Evolutionary conservation across 2,113 vertebrate genomes (phyloP), one percentile per base, ranked within the genome.

Genomic region (Apistogramma diplotaenia): DNA sequence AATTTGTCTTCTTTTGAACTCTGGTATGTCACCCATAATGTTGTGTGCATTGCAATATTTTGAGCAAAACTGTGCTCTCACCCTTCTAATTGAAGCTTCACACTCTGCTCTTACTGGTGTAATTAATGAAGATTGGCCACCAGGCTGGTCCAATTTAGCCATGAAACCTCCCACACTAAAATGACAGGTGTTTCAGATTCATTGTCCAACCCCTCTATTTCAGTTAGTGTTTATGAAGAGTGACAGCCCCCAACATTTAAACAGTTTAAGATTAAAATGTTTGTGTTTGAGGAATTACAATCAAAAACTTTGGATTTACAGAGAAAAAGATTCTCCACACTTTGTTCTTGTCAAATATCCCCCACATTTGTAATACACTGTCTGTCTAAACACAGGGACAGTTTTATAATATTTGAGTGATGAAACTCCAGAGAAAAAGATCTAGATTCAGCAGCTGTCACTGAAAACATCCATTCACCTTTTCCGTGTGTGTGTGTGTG

Each of bases 381-480:
- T 56, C 46, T 2, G 16, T 70, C 40, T 29, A 27, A 60, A 81
- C 62, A 25, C 6, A 23, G n/a, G 10, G 58, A 80, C 85, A 60
- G 29, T 54, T 74, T 74, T 19, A 59, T 59, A 74, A 84, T 46
- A 49, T 54, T 19, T 67, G 65, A 84, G 55, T 13, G 59, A 78
- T 62, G 60, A 75, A 46, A 77, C 60, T 54, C 35, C 35, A 31
- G 49, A 82, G 35, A 74, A 74, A 76, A 74, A 76, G 51, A 87
- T 75, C 83, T 65, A 55, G 62, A 87, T 75, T 82, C 87, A 83
- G 40, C 11, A 51, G 73, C 80, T 40, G 86, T 71, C 76, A 67
- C 76, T 15, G 54, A 82, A 86, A 73, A 82, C 49, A 58, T 72
- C 74, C 56, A 73, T 79, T 79, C 83, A 85, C 62, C 78, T 65